Evolutionary conservation across 2,113 vertebrate species (phyloP).

Genomic region (Athene noctua): DNA sequence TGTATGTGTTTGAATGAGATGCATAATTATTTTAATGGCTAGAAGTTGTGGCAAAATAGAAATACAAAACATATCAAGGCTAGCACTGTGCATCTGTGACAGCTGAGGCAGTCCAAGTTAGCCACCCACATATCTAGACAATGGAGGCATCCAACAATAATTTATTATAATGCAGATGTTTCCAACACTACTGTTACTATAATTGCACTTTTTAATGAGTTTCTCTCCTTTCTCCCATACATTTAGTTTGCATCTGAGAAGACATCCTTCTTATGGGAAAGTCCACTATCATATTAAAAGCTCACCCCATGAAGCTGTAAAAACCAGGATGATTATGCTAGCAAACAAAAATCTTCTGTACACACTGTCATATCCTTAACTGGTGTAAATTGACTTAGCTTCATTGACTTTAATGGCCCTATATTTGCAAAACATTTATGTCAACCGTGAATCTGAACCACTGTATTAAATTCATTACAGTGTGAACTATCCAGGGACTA

Average conservation of each 20-base stretch:
- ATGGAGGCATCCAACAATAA: neutral
- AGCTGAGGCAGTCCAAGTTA: neutral
- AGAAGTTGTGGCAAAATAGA: neutral
- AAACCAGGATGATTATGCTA: neutral
- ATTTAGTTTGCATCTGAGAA: neutral
- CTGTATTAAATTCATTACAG: slow-evolving; percentile 7
- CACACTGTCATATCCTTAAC: neutral
- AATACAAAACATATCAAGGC: neutral
- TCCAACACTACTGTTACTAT: neutral
- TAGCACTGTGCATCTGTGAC: neutral
- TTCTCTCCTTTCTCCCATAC: neutral
- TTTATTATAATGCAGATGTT: neutral
- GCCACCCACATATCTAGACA: neutral
- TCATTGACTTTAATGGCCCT: neutral
- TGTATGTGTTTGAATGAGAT: neutral
- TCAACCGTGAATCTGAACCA: neutral
- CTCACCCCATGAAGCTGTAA: neutral
- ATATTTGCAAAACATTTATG: slow-evolving; percentile 20
- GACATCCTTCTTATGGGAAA: neutral
- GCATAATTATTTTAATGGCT: neutral
- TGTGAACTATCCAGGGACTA: neutral
- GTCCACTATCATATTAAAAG: neutral
- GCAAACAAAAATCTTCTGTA: neutral
- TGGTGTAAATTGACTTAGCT: neutral
- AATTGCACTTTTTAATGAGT: neutral